A percentile compares a stretch with the other conserved stretches of the same genome.
Evolutionary conservation across 2,797 vertebrate species (phyloP).

Genomic region (Somateria mollissima): DNA sequence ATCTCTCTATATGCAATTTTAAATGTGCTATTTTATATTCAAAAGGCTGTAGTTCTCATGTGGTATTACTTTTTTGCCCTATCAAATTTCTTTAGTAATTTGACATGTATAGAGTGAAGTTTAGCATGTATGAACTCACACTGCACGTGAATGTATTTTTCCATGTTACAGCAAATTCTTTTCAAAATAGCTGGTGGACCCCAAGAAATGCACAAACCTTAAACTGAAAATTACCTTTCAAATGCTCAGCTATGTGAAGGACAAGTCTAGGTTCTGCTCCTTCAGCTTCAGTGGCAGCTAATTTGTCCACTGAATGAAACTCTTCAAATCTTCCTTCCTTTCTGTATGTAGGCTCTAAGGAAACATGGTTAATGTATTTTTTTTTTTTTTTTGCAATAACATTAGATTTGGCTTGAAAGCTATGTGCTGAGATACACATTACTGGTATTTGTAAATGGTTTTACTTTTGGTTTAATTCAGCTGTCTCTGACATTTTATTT

Average conservation of each 20-base stretch:
- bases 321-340: neutral
- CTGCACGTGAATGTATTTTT: rapidly evolving
- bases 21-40: neutral
- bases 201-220: neutral
- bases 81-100: neutral
- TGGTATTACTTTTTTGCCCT: neutral
- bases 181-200: neutral
- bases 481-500: neutral
- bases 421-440: neutral
- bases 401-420: neutral
- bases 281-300: neutral
- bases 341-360: neutral
- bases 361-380: neutral
- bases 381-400: constrained; percentile 3
- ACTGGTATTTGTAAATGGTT: neutral
- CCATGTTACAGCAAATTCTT: neutral
- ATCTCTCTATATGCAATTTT: neutral
- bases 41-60: neutral
- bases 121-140: neutral
- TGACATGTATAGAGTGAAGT: neutral
- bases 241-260: neutral
- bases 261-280: neutral
- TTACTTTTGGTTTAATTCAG: neutral
- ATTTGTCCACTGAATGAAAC: neutral
- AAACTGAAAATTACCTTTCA: neutral